Evolutionary conservation across 2,113 vertebrate genomes (phyloP).

Genomic region (Catagonus wagneri): DNA sequence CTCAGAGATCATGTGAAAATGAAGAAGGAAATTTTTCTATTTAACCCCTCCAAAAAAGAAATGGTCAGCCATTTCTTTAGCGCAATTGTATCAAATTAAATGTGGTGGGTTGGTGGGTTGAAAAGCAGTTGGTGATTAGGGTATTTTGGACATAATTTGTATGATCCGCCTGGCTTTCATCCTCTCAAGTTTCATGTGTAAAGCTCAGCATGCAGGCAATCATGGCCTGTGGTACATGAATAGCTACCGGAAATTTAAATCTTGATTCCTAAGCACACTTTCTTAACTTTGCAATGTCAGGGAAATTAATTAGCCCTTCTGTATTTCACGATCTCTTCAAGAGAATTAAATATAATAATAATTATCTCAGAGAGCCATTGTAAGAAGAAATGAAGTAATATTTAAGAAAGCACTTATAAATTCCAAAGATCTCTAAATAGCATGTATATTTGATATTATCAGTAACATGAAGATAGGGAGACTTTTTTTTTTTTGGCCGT

Average conservation of each 20-base stretch:
- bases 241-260: neutral
- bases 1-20: neutral
- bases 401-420: neutral
- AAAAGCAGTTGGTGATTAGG: neutral
- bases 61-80: neutral
- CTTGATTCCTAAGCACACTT: neutral
- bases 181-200: neutral
- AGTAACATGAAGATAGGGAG: neutral
- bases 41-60: neutral
- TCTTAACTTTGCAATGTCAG: neutral
- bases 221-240: neutral
- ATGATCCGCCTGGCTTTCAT: neutral
- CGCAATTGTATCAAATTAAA: neutral
- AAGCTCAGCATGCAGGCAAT: neutral
- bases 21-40: neutral
- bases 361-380: neutral
- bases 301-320: neutral
- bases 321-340: neutral
- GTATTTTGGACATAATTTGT: neutral
- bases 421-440: neutral
- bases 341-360: neutral
- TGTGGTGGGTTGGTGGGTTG: neutral
- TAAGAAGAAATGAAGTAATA: neutral
- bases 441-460: neutral
- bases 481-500: no score